Evolutionary conservation across 35 echinoderm and acorn worm species (phyloP).

Genomic region (Apostichopus parvimensis): DNA sequence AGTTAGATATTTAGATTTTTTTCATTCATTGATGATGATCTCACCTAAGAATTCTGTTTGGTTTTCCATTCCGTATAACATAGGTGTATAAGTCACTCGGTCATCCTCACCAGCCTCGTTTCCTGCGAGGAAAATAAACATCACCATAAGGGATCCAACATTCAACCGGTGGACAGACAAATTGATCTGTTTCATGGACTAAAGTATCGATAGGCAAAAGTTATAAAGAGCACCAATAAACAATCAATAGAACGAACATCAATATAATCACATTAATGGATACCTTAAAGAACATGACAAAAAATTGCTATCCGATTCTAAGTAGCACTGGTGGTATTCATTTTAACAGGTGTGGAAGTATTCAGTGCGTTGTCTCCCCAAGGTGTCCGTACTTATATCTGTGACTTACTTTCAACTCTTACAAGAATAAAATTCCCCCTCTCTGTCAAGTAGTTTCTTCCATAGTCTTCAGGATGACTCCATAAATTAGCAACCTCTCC

Average conservation of each 20-base stretch:
- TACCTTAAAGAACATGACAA: too few relatives aligned
- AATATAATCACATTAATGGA: too few relatives aligned
- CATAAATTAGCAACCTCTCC: constrained; percentile 56
- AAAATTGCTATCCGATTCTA: too few relatives aligned
- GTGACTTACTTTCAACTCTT: constrained; percentile 64
- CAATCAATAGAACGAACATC: too few relatives aligned
- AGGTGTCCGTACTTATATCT: neutral
- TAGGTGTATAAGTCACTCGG: constrained; percentile 58
- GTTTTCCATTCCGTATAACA: constrained; percentile 68
- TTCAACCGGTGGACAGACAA: too few relatives aligned
- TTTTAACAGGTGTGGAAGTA: too few relatives aligned
- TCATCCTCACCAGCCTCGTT: constrained; percentile 60
- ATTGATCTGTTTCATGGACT: too few relatives aligned
- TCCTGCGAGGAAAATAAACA: constrained; percentile 23
- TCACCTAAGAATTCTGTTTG: constrained; percentile 64
- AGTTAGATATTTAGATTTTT: too few relatives aligned
- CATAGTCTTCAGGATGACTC: constrained; percentile 63
- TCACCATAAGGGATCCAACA: too few relatives aligned
- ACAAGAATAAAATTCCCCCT: constrained; percentile 65
- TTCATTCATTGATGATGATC: neutral
- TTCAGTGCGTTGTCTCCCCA: neutral
- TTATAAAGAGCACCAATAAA: too few relatives aligned
- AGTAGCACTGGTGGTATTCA: too few relatives aligned
- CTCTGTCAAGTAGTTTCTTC: constrained; percentile 61
- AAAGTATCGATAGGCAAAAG: too few relatives aligned